Conservation (phyloP, 2,113 vertebrate genomes). For the Phalacrocorax brasilianus region DNA sequence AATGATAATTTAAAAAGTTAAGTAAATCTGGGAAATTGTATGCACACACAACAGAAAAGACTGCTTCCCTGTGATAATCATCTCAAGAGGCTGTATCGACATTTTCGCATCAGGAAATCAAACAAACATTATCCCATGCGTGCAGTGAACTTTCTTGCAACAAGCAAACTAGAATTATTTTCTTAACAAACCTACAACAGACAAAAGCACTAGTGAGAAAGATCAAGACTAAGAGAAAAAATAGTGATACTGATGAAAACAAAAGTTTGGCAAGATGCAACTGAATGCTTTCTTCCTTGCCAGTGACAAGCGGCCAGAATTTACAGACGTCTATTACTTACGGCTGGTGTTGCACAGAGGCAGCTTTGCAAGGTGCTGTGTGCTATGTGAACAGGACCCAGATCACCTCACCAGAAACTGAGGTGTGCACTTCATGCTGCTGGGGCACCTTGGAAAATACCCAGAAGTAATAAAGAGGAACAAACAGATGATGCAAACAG, state of each 20-base stretch:
- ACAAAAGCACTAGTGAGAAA: slow-evolving; percentile 11
- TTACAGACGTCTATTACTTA: not conserved
- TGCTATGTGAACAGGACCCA: not conserved
- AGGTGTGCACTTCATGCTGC: not conserved
- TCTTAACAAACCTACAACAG: slow-evolving; percentile 34
- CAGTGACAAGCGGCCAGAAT: not conserved
- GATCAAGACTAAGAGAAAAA: not conserved
- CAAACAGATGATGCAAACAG: not conserved
- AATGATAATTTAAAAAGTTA: not conserved
- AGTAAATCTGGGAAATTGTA: not conserved
- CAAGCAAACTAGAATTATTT: slow-evolving; percentile 31
- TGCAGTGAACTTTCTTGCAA: not conserved
- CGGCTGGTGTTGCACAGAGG: not conserved
- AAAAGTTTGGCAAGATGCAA: not conserved
- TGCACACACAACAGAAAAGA: not conserved
- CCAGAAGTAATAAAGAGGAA: not conserved
- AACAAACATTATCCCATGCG: slow-evolving; percentile 17
- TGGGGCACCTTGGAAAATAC: not conserved
- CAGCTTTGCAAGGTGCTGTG: not conserved
- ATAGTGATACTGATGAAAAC: not conserved
- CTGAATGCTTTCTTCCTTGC: not conserved
- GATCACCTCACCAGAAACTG: not conserved
- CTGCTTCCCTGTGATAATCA: not conserved
- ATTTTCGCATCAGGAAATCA: slow-evolving; percentile 37
- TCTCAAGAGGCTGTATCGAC: not conserved